phyloP scores from a whole-genome alignment of 2,113 vertebrate genomes.

The Typhlomys cinereus region DNA sequence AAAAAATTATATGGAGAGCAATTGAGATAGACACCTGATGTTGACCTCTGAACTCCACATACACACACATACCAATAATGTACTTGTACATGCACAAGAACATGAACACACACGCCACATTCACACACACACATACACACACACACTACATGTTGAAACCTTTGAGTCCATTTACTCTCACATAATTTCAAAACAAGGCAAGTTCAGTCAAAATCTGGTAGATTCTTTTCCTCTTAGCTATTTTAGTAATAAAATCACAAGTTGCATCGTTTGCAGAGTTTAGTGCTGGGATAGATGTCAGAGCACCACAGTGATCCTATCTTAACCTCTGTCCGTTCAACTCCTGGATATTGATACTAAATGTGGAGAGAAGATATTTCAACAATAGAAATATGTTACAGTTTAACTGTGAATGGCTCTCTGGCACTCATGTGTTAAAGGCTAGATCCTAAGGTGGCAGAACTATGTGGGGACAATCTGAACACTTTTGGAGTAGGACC shows the following conservation, averaged over 20 bases:
- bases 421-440: not conserved
- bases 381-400: not conserved
- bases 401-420: not conserved
- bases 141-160: not conserved
- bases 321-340: not conserved
- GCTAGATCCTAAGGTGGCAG: not conserved
- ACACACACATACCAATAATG: not conserved
- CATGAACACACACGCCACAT: no score
- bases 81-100: no score
- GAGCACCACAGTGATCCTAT: not conserved
- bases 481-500: not conserved
- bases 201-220: not conserved
- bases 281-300: not conserved
- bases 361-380: conserved; percentile 15
- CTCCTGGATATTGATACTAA: conserved; percentile 23
- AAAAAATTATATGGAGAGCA: not conserved
- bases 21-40: not conserved
- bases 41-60: not conserved
- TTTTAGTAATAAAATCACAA: conserved; percentile 30
- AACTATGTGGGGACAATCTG: not conserved
- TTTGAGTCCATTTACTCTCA: not conserved
- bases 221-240: not conserved
- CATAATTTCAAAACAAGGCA: conserved; percentile 24
- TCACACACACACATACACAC: not conserved
- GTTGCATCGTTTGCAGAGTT: not conserved